These are phyloP conservation scores for Adelges cooleyi DNA, from an alignment of 1,140 invertebrate species.

Conservation along the genomic window DNA sequence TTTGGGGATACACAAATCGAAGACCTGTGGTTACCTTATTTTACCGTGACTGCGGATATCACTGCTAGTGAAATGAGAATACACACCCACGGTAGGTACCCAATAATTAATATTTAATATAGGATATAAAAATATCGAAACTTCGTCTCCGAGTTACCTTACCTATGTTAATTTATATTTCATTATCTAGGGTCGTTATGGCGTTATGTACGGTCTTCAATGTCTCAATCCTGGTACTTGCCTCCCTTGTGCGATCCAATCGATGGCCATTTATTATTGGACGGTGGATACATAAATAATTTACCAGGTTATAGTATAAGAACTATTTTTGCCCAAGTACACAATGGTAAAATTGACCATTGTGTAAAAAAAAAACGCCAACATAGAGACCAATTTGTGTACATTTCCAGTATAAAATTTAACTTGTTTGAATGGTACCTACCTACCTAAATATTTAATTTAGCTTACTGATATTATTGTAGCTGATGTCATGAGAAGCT, in stretches of 20 bases:
- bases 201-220: constrained; percentile 95
- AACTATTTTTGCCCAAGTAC: too few relatives aligned
- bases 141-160: too few relatives aligned
- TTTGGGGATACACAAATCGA: constrained; percentile 91
- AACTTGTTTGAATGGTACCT: too few relatives aligned
- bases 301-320: constrained; percentile 75
- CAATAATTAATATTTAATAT: too few relatives aligned
- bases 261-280: constrained; percentile 94
- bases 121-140: neutral
- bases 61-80: constrained; percentile 86
- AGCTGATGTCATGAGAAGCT: constrained; percentile 92
- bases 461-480: constrained; percentile 25
- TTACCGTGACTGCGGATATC: constrained; percentile 96
- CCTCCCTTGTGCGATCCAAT: constrained; percentile 94
- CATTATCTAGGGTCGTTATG: constrained; percentile 80
- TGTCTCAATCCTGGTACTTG: constrained; percentile 97
- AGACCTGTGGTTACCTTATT: constrained; percentile 97
- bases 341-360: too few relatives aligned
- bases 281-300: constrained; percentile 99
- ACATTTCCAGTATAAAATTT: too few relatives aligned
- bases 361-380: too few relatives aligned
- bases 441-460: too few relatives aligned
- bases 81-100: constrained; percentile 85
- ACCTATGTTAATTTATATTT: too few relatives aligned
- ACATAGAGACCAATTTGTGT: too few relatives aligned